These are phyloP conservation scores for Zaprionus bogoriensis DNA, from an alignment of 2,888 invertebrate species.

Conservation along the genomic window DNA sequence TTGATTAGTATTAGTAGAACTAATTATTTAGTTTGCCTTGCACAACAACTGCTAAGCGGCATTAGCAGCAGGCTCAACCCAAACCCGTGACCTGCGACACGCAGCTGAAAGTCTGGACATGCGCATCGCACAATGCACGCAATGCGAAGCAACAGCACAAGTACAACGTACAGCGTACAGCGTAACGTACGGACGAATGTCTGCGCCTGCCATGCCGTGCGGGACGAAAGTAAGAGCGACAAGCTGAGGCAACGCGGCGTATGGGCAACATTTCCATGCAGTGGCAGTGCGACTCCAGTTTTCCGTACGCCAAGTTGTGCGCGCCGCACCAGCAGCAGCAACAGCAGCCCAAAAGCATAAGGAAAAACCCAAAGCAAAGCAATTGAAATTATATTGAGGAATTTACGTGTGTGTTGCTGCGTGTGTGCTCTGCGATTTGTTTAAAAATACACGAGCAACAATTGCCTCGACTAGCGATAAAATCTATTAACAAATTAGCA, in stretches of 20 bases:
- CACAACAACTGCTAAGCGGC: constrained; percentile 32
- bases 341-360: constrained; percentile 4
- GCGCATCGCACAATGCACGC: constrained; percentile 58
- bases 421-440: constrained; percentile 47
- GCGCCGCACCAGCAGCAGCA: constrained; percentile 29
- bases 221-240: constrained; percentile 50
- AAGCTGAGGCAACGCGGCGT: constrained; percentile 61
- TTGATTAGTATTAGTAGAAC: too few species aligned
- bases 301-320: constrained; percentile 63
- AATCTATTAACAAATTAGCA: constrained; percentile 57
- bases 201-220: constrained; percentile 5
- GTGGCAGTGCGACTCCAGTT: constrained; percentile 67
- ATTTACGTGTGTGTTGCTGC: constrained; percentile 12
- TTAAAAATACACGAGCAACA: constrained; percentile 53
- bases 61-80: constrained; percentile 16
- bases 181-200: too few species aligned
- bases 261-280: constrained; percentile 62
- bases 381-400: constrained; percentile 6
- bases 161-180: too few species aligned
- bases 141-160: constrained; percentile 65
- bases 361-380: constrained; percentile 21
- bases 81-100: constrained; percentile 23
- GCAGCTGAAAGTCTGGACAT: constrained; percentile 54
- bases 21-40: constrained; percentile 6
- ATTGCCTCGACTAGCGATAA: constrained; percentile 38